Evolutionary conservation across 2,797 vertebrate genomes (phyloP).

Genomic region (Gymnopithys bicolor): DNA sequence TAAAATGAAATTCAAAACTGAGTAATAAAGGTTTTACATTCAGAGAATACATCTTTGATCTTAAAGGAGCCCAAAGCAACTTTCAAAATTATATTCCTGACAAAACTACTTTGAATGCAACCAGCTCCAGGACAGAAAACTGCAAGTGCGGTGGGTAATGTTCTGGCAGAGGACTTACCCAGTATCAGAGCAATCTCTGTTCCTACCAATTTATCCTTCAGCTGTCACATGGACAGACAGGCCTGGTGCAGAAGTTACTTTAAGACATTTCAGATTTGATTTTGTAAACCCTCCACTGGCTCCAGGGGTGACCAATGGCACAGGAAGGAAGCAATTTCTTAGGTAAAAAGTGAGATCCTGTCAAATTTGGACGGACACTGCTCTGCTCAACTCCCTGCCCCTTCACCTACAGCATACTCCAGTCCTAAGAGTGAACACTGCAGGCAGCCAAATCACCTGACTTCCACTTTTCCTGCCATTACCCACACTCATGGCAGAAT

Average conservation of each 20-base stretch:
- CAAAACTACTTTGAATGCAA: constrained; percentile 59
- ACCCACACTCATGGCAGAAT: rapidly evolving
- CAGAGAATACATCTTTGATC: constrained; percentile 68
- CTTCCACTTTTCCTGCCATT: not conserved
- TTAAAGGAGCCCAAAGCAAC: constrained; percentile 69
- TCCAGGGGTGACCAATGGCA: not conserved
- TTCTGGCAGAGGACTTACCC: constrained; percentile 6
- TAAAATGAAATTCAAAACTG: constrained; percentile 69
- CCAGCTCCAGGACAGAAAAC: constrained; percentile 45
- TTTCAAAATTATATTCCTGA: constrained; percentile 64
- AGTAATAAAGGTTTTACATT: constrained; percentile 74
- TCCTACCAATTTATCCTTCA: not conserved
- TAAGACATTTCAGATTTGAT: not conserved
- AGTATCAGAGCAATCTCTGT: not conserved
- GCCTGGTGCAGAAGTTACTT: not conserved
- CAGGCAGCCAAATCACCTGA: not conserved
- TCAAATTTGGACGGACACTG: rapidly evolving
- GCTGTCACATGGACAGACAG: not conserved
- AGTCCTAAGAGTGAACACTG: rapidly evolving
- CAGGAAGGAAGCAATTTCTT: not conserved
- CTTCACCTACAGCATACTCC: not conserved
- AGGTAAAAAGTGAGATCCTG: rapidly evolving
- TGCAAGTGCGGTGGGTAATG: not conserved
- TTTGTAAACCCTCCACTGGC: not conserved
- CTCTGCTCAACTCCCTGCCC: rapidly evolving